phyloP scores from a whole-genome alignment of 2,797 vertebrate species.

The Enteromius radiatus region DNA sequence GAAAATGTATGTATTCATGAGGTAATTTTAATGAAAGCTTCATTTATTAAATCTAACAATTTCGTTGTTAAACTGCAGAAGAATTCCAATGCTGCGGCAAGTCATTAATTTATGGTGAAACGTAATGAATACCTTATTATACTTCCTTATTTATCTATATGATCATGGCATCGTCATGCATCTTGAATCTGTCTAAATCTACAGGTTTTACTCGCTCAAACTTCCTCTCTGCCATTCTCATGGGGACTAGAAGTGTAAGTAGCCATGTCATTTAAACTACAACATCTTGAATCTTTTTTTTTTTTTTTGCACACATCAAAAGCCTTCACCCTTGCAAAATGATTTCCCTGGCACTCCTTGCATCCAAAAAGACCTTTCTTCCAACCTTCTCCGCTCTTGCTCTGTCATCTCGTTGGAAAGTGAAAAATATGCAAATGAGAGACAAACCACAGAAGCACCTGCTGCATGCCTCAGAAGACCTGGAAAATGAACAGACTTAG shows the following conservation, averaged over 20 bases:
- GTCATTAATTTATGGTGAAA: background rate
- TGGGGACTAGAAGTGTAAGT: slow-evolving; percentile 35
- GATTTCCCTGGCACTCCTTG: slow-evolving; percentile 49
- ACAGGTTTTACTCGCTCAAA: slow-evolving; percentile 2
- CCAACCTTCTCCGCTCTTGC: background rate
- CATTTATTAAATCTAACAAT: slow-evolving; percentile 11
- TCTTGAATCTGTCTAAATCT: slow-evolving; percentile 29
- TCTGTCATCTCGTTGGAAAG: slow-evolving; percentile 60
- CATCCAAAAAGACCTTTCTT: slow-evolving; percentile 23
- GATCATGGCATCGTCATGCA: background rate
- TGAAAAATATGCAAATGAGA: slow-evolving; percentile 60
- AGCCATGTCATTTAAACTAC: slow-evolving; percentile 47
- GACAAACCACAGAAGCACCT: slow-evolving; percentile 45
- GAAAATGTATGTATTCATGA: background rate
- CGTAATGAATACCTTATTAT: slow-evolving; percentile 20
- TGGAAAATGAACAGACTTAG: slow-evolving; percentile 50
- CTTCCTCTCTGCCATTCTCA: slow-evolving; percentile 42
- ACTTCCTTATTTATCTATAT: slow-evolving; percentile 42
- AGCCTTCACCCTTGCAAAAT: slow-evolving; percentile 45
- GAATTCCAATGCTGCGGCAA: background rate
- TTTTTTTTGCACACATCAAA: slow-evolving; percentile 59
- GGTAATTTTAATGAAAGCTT: background rate
- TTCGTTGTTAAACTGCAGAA: background rate
- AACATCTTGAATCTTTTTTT: slow-evolving; percentile 56
- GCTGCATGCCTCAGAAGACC: slow-evolving; percentile 47